phyloP scores from a whole-genome alignment of 1,140 invertebrate species.

The Pomacea maculata region DNA sequence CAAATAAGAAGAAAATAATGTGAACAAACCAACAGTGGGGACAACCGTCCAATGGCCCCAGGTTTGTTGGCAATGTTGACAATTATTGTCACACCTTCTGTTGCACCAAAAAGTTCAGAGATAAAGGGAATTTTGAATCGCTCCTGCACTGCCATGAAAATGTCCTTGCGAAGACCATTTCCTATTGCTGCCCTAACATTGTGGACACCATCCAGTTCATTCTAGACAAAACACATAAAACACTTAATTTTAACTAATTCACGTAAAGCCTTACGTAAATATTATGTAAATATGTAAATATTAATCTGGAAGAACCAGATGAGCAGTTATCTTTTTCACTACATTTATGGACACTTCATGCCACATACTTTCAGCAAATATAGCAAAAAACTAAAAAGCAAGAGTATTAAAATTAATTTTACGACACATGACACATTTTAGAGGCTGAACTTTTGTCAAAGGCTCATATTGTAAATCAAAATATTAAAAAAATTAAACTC shows the following conservation, averaged over 20 bases:
- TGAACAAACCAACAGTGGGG: constrained; percentile 43
- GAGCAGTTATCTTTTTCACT: too few relatives aligned
- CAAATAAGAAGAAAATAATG: not conserved
- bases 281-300: too few relatives aligned
- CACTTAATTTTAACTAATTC: not conserved
- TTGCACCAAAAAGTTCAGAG: constrained; percentile 94
- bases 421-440: too few relatives aligned
- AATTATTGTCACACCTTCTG: constrained; percentile 92
- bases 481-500: constrained; percentile 1
- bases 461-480: too few relatives aligned
- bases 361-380: too few relatives aligned
- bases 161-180: constrained; percentile 86
- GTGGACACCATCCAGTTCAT: constrained; percentile 33
- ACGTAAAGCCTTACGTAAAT: too few relatives aligned
- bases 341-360: too few relatives aligned
- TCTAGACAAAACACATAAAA: constrained; percentile 27
- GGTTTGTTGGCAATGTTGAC: constrained; percentile 45
- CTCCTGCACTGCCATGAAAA: constrained; percentile 87
- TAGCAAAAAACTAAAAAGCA: too few relatives aligned
- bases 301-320: too few relatives aligned
- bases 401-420: too few relatives aligned
- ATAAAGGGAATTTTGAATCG: constrained; percentile 86
- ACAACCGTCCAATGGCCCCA: constrained; percentile 47
- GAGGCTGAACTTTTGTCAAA: too few relatives aligned
- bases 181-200: constrained; percentile 34